Evolutionary conservation across 2,113 vertebrate species (phyloP).

Genomic region (Neodon shergylaensis): DNA sequence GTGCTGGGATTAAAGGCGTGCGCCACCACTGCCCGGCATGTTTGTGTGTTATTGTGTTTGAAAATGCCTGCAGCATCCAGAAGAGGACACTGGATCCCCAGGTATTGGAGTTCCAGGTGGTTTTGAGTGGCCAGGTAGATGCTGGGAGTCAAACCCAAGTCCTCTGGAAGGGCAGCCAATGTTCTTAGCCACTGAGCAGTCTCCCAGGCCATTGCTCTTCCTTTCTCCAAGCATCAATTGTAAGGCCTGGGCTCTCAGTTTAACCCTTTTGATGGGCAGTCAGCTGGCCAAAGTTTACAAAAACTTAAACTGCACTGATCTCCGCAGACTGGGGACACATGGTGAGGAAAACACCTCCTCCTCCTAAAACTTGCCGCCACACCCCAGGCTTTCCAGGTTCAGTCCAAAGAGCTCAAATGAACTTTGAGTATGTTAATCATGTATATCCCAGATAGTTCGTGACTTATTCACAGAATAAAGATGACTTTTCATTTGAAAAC

Average conservation of each 20-base stretch:
- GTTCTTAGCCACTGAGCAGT: neutral
- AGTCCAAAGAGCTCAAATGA: neutral
- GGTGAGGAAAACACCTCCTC: neutral
- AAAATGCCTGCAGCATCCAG: neutral
- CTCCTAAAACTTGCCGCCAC: neutral
- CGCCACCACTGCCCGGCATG: too few relatives aligned
- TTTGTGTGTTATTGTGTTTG: neutral
- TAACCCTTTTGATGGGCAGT: neutral
- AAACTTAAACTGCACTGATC: neutral
- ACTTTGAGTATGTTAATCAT: neutral
- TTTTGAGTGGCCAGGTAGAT: neutral
- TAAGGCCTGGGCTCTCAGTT: neutral
- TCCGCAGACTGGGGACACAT: neutral
- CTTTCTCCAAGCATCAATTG: neutral
- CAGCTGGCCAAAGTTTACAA: neutral
- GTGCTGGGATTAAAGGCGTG: too few relatives aligned
- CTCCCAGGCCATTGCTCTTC: neutral
- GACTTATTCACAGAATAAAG: neutral
- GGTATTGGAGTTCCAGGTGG: neutral
- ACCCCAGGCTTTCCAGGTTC: neutral
- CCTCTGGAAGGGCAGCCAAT: neutral
- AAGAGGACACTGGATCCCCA: neutral
- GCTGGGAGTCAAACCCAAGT: neutral
- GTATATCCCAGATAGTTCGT: neutral
- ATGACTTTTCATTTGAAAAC: constrained; percentile 20